Base-by-base conservation (phyloP, 2,888 invertebrate species). In the Steinernema hermaphroditum region DNA sequence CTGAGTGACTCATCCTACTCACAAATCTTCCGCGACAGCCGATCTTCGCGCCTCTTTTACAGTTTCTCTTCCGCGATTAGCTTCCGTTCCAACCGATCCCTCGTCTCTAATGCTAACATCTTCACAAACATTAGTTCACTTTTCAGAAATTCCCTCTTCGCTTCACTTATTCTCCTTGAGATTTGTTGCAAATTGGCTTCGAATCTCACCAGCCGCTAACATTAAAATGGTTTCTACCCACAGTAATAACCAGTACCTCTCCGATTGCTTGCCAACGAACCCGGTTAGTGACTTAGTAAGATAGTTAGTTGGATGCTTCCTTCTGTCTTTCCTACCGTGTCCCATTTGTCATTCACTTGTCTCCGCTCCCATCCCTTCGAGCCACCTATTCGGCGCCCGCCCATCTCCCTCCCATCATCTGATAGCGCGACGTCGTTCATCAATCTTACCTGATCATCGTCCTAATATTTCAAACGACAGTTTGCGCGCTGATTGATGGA, bases 391-490 rank as follows among this genome's bases (percentile, higher is more conserved):
- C 62, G 34, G 8, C 29, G 34, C 62, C 29, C 62, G 62, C 62
- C 29, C 32, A 16, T 16, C 62, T 62, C 62, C 62, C 32, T 62
- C 62, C 62, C 62, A 62, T 62, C 32, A 62, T 62, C 62, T 62
- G 62, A 62, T 62, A 62, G 62, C 32, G 62, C 62, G 62, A 62
- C 62, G 62, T 62, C 62, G 62, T 62, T 62, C 62, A 62, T 62
- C 62, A 62, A 62, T 62, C 62, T 62, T 62, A 62, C 62, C 62
- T 62, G 62, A 62, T 62, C 62, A 62, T 62, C 62, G 62, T 62
- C 62, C 62, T 62, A 62, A 62, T 62, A 62, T 62, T 62, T 62
- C 62, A 62, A 62, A 62, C 62, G 62, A 62, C 62, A 62, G 62
- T 62, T 62, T 62, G 62, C 62, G 62, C 62, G 62, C 62, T 62